Conservation (phyloP, 2,888 invertebrate species). For the Theristus sp. region DNA sequence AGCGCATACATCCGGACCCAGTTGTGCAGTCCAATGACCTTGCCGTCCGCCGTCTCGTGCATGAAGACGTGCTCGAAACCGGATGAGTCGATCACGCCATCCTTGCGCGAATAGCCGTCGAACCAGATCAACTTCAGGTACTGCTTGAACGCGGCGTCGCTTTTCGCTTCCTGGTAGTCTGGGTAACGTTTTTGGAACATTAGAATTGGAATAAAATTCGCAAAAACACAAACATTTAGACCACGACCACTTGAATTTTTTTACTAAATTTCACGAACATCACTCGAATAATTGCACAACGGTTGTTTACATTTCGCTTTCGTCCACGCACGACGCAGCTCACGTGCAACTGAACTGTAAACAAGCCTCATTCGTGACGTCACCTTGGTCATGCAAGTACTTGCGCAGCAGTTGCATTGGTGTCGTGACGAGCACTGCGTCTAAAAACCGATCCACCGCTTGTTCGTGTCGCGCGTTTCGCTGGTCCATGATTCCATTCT, state of each 20-base stretch:
- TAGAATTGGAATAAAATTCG: no score
- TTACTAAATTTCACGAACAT: no score
- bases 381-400: not conserved
- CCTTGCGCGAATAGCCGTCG: constrained; percentile 55
- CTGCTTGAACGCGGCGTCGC: constrained; percentile 17
- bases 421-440: not conserved
- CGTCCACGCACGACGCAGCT: no score
- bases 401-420: not conserved
- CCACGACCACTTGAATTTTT: no score
- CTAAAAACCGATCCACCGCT: not conserved
- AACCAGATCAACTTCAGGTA: constrained; percentile 33
- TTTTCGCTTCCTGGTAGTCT: not conserved
- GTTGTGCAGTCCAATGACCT: constrained; percentile 63
- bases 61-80: constrained; percentile 77
- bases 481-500: not conserved
- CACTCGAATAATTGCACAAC: no score
- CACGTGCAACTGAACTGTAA: no score
- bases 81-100: no score
- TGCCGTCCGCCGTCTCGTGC: constrained; percentile 43
- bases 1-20: constrained; percentile 60
- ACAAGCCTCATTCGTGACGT: not conserved
- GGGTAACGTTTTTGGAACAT: no score
- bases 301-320: no score
- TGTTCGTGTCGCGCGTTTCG: not conserved
- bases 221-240: no score